Evolutionary conservation across 2,888 invertebrate genomes (phyloP).

Genomic region (Eupithecia insigniata): DNA sequence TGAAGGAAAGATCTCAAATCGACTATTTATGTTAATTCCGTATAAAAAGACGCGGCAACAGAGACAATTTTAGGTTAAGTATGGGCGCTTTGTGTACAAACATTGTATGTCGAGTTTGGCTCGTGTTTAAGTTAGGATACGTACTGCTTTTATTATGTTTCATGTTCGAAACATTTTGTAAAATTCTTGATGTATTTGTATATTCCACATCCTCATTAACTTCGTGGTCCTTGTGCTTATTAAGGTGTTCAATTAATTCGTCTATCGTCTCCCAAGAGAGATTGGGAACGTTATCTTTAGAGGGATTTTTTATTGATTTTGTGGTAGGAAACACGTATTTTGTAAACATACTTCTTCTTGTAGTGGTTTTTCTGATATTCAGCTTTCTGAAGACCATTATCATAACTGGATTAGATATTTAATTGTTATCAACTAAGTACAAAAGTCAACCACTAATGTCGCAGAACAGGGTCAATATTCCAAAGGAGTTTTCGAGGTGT

Average conservation of each 20-base stretch:
- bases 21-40: too few species aligned
- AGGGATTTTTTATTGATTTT: conserved; percentile 10
- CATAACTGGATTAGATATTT: not conserved
- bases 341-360: conserved; percentile 24
- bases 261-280: conserved; percentile 53
- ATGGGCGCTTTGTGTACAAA: too few species aligned
- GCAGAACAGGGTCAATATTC: too few species aligned
- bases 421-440: not conserved
- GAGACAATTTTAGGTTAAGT: too few species aligned
- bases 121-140: conserved; percentile 19
- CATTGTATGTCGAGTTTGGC: too few species aligned
- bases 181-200: conserved; percentile 30
- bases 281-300: conserved; percentile 26
- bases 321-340: conserved; percentile 40
- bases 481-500: too few species aligned
- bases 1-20: too few species aligned
- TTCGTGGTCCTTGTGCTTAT: conserved; percentile 40
- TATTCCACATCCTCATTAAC: not conserved
- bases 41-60: too few species aligned
- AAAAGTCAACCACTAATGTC: too few species aligned
- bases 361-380: not conserved
- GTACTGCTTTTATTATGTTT: conserved; percentile 60
- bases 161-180: conserved; percentile 51
- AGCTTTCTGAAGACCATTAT: not conserved
- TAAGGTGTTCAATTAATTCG: conserved; percentile 55